Base-by-base conservation (phyloP, 92 coral and sea anemone species). In the Umimayanthus kanabou region DNA sequence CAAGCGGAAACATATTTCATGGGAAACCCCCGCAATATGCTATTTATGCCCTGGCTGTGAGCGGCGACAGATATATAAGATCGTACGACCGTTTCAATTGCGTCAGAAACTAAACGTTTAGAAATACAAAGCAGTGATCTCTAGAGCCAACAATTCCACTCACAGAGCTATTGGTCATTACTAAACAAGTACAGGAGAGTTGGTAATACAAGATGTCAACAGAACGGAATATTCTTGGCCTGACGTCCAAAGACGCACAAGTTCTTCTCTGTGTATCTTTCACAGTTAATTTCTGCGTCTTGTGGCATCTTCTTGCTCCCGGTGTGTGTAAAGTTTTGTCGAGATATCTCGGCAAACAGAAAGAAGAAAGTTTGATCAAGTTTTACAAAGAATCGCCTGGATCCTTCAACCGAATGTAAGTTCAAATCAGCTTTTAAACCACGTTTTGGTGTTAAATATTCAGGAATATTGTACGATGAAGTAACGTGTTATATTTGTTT, bases 231-330 rank as follows among this genome's bases (percentile, higher is more conserved):
- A 74, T 77, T 57, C 72, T 85, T 9, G 70, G 47, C 29, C 61
- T 93, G 69, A 80, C 88, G 55, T 66, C 69, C 57, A 90, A 92
- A 49, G 93, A 89, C 81, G 85, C 81, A 39, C 93, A 93, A 75
- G 84, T 93, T 49, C 40, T 91, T 20, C 70, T 93, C 2, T 80
- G 73, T 78, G 90, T 89, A 26, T 96, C 99, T 37, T 37, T 93
- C 75, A 96, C 98, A 8, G 90, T 95, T 6, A 96, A 96, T 85
- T 85, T 93, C 79, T 96, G 99, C 70, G 90, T 95, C 58, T 82
- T 93, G 13, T 91, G 90, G 80, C 86, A 93, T 39, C 75, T 94
- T 2, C 23, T 75, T 75, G 72, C 88, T 58, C 97, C 99, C 47
- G 82, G 87, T 76, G 15, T 90, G 50, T 93, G 94, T 45, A 91